A percentile compares a stretch with the other conserved stretches of the same genome.
Conservation (phyloP, 2,888 invertebrate genomes). For the Phania funesta region DNA sequence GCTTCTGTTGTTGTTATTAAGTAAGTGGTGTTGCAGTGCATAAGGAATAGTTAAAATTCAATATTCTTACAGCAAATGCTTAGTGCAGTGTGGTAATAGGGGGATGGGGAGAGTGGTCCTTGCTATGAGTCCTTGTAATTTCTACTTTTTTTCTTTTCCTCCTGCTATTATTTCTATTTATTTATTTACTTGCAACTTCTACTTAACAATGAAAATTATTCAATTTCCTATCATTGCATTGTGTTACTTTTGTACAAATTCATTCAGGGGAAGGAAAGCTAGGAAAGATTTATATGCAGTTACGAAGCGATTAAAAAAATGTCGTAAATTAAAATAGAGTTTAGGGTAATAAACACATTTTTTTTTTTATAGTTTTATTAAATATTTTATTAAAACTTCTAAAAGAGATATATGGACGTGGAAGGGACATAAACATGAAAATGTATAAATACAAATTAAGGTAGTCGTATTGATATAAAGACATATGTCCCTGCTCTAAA, state of each 20-base stretch:
- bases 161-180: slow-evolving; percentile 43
- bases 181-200: slow-evolving; percentile 63
- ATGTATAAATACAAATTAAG: too few relatives aligned
- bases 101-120: not conserved
- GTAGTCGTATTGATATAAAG: too few relatives aligned
- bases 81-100: not conserved
- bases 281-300: not conserved
- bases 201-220: slow-evolving; percentile 63
- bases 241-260: slow-evolving; percentile 25
- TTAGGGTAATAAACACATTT: not conserved
- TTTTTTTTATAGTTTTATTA: not conserved
- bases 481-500: too few relatives aligned
- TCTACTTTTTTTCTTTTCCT: not conserved
- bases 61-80: slow-evolving; percentile 9
- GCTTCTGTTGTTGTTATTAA: not conserved
- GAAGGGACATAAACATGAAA: too few relatives aligned
- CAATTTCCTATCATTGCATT: slow-evolving; percentile 60
- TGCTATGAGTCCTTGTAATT: not conserved
- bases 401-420: too few relatives aligned
- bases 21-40: slow-evolving; percentile 16
- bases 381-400: too few relatives aligned
- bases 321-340: not conserved
- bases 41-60: slow-evolving; percentile 36
- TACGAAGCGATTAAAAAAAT: not conserved
- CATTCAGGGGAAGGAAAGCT: not conserved